phyloP scores from a whole-genome alignment of 2,113 vertebrate genomes.

The Albula goreensis region DNA sequence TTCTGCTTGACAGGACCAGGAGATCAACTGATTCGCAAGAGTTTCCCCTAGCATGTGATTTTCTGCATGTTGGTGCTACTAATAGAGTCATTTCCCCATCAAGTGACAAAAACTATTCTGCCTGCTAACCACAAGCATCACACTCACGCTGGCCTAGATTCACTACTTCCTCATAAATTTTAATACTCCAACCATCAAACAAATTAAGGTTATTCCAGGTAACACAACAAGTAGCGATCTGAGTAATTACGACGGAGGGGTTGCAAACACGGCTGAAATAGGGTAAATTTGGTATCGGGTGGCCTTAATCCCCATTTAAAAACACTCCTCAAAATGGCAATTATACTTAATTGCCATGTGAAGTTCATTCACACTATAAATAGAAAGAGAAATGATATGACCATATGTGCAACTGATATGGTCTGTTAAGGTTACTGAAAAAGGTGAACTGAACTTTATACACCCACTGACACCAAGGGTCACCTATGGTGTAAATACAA shows the following conservation, averaged over 20 bases:
- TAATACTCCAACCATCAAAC: neutral
- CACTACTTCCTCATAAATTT: neutral
- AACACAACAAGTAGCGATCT: neutral
- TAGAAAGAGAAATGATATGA: neutral
- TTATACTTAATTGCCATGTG: conserved; percentile 25
- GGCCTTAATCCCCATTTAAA: conserved; percentile 28
- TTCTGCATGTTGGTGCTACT: neutral
- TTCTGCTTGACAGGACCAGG: neutral
- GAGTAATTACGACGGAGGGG: neutral
- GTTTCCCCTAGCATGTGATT: neutral
- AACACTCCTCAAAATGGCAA: conserved; percentile 16
- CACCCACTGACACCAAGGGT: neutral
- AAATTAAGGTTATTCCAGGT: neutral
- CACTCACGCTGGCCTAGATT: neutral
- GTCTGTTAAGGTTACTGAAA: neutral
- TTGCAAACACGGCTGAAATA: neutral
- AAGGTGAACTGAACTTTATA: neutral
- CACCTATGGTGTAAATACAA: neutral
- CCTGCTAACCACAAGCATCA: neutral
- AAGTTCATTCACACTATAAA: neutral
- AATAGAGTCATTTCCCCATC: neutral
- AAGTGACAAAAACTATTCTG: neutral
- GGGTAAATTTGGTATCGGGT: neutral
- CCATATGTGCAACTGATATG: neutral
- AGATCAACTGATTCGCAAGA: neutral